Conservation (phyloP, 1,140 invertebrate species). For the Brachionus sp. region DNA sequence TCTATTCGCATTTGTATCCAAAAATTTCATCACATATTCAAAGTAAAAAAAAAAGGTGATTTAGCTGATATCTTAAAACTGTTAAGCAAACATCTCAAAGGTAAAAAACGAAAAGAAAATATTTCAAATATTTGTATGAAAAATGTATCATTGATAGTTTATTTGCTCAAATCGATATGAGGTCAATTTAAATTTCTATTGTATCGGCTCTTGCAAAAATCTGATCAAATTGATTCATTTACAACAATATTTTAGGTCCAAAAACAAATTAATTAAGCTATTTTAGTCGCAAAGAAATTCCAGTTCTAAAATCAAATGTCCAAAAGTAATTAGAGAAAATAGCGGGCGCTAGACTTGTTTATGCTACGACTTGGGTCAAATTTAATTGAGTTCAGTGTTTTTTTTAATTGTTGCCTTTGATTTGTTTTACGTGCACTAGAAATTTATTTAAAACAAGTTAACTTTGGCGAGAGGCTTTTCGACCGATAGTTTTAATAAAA, state of each 20-base stretch:
- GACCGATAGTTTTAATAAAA: not conserved
- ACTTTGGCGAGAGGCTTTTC: not conserved
- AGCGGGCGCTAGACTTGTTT: constrained; percentile 27
- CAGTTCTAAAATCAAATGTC: constrained; percentile 11
- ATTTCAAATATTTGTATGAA: not conserved
- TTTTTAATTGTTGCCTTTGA: not conserved
- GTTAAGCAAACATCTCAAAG: not conserved
- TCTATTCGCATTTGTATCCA: not conserved
- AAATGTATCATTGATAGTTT: not conserved
- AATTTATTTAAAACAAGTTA: not conserved
- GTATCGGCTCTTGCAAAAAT: not conserved
- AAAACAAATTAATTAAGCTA: constrained; percentile 5
- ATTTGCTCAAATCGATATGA: not conserved
- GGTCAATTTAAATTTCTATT: not conserved
- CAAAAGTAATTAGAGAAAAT: not conserved
- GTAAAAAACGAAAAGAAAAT: not conserved
- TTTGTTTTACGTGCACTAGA: not conserved
- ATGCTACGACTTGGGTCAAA: not conserved
- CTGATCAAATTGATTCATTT: not conserved
- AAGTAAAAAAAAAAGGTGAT: not conserved
- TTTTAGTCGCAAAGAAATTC: constrained; percentile 8
- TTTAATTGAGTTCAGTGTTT: not conserved
- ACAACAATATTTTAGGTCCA: not conserved
- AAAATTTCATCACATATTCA: not conserved
- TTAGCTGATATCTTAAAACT: not conserved